Conservation (phyloP, 2,888 invertebrate species). For the Carterocephalus palaemon region DNA sequence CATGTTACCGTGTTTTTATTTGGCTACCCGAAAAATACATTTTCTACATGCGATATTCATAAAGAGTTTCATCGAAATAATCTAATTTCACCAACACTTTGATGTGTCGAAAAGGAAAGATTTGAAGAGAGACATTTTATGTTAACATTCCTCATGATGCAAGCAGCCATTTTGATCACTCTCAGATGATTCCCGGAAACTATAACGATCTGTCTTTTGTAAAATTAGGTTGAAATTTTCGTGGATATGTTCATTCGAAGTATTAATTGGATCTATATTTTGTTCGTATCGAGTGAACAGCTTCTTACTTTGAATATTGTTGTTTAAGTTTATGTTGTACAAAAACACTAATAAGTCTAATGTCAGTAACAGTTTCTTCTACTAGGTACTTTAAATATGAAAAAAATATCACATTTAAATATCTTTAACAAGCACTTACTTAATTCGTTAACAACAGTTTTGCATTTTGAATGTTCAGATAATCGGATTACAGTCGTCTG, state of each 20-base stretch:
- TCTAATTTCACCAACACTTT: constrained; percentile 55
- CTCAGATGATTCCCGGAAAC: constrained; percentile 65
- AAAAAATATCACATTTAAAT: constrained; percentile 1
- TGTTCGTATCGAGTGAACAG: not conserved
- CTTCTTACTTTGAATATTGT: too few relatives aligned
- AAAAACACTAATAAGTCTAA: too few relatives aligned
- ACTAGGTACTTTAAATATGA: not conserved
- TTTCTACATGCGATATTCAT: constrained; percentile 30
- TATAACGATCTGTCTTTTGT: constrained; percentile 59
- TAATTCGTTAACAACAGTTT: constrained; percentile 38
- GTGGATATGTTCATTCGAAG: constrained; percentile 26
- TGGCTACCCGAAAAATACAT: constrained; percentile 32
- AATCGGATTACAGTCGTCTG: constrained; percentile 43
- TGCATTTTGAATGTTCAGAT: constrained; percentile 40
- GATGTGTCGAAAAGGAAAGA: constrained; percentile 58
- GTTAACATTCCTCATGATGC: constrained; percentile 60
- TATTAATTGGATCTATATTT: constrained; percentile 1
- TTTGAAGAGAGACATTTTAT: constrained; percentile 50
- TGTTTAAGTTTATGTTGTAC: too few relatives aligned
- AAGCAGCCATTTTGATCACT: constrained; percentile 61
- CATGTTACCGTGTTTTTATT: constrained; percentile 43
- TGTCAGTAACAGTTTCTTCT: not conserved
- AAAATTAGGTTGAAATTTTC: constrained; percentile 54
- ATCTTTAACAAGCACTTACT: constrained; percentile 26
- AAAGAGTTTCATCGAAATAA: constrained; percentile 40